These are phyloP conservation scores for Aphelinus atriplicis DNA, from an alignment of 1,140 invertebrate genomes.

Conservation along the genomic window DNA sequence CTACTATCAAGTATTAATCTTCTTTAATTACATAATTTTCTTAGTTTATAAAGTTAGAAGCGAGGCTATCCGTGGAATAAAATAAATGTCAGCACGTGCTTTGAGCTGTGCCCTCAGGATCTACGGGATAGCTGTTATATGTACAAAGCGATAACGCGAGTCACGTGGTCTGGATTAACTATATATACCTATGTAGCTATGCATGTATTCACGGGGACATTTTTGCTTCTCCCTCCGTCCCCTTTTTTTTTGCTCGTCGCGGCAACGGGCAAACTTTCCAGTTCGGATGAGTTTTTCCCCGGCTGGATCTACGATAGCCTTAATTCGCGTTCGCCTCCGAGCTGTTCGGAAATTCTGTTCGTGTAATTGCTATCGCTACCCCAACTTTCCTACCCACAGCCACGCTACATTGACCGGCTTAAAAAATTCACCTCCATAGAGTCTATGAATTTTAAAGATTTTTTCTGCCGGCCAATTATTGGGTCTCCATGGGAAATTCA, in stretches of 20 bases:
- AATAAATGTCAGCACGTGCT: slow-evolving; percentile 34
- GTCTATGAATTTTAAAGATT: too few species aligned
- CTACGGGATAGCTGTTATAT: too few species aligned
- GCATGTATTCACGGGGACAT: background rate
- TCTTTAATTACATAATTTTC: slow-evolving; percentile 37
- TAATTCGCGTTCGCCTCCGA: slow-evolving; percentile 35
- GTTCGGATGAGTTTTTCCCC: slow-evolving; percentile 41
- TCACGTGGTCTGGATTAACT: background rate
- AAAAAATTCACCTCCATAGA: too few species aligned
- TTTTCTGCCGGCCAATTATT: too few species aligned
- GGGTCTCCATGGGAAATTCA: too few species aligned
- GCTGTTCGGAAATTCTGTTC: slow-evolving; percentile 21
- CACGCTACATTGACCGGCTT: too few species aligned
- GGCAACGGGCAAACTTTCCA: slow-evolving; percentile 34
- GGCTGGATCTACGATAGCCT: slow-evolving; percentile 34
- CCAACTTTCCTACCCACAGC: background rate
- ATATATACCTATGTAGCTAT: background rate
- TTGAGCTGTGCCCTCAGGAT: background rate
- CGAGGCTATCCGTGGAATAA: slow-evolving; percentile 12
- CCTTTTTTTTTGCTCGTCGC: slow-evolving; percentile 10
- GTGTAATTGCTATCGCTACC: background rate
- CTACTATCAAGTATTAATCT: slow-evolving; percentile 35
- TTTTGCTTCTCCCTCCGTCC: slow-evolving; percentile 4
- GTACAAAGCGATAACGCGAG: slow-evolving; percentile 7
- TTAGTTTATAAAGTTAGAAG: slow-evolving; percentile 35